Base-by-base conservation (phyloP, 1,140 invertebrate genomes). In the Drosophila leontia region DNA sequence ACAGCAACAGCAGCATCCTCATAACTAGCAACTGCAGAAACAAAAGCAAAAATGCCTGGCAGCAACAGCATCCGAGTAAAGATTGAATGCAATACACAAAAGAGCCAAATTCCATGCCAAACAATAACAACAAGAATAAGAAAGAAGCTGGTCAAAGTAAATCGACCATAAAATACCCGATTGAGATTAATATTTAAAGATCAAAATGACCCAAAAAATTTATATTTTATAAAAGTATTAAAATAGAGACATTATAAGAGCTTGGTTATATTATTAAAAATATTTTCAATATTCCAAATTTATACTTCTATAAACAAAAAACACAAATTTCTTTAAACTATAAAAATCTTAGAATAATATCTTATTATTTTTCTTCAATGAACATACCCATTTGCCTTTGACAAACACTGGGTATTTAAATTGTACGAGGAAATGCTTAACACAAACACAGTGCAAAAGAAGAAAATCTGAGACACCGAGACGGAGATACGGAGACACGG, bases 31-130 rank as follows among this genome's bases (percentile, higher is more conserved):
- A 60, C 29, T 34, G 56, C 39, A 26, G 57, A 41, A 64, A 61
- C 17, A 32, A 13, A 39, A 62, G 60, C 37, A 53, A 17, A 42
- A 60, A 19, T 35, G 48, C 45, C 45, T 60, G 35, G 53, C 55
- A 60, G 55, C 57, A 55, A 37, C 51, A 47, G 19, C 44, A 55
- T 37, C 51, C 34, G 12, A 55, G 56, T 35, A 61, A 61, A 74
- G 72, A 84, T 72, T 80, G 68, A 85, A 87, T 83, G 69, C 71
- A 87, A 74, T 50, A 60, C 65, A 87, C 72, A 80, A 80, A 87
- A 75, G 69, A 87, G 60, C 53, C 68, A 72, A 80, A 80, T 83
- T 71, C 77, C 64, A 44, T 32, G 26, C 63, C 17, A 13, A 45
- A 39, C 17, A 67, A 51, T 23, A 75, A 47, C 53, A 61, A 62